A percentile compares a stretch with the other conserved stretches of the same genome.
phyloP scores from a whole-genome alignment of 2,797 vertebrate species.

The Spinus pinus region DNA sequence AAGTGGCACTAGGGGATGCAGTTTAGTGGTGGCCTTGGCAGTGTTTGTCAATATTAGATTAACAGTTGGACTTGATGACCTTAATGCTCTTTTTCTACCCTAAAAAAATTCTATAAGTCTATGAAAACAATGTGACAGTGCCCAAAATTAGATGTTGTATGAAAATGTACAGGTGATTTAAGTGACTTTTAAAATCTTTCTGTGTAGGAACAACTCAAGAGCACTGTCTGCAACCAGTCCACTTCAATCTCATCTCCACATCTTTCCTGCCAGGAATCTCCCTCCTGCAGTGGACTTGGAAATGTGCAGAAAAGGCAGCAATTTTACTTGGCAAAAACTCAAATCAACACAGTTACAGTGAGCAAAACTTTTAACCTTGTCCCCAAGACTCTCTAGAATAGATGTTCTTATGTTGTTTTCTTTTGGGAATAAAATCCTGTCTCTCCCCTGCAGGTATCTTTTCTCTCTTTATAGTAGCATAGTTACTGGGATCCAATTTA shows the following conservation, averaged over 20 bases:
- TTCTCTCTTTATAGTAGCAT: conserved; percentile 4
- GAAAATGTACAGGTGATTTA: neutral
- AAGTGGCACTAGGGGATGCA: neutral
- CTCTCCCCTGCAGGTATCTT: conserved; percentile 24
- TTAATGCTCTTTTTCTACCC: neutral
- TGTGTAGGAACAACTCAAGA: neutral
- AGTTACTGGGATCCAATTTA: neutral
- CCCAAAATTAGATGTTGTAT: neutral
- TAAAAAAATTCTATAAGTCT: neutral
- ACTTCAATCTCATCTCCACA: neutral
- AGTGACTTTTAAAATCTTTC: neutral
- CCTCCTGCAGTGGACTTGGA: neutral
- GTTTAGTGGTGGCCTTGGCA: neutral
- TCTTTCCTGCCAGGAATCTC: neutral
- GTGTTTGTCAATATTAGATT: neutral
- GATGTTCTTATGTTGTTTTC: neutral
- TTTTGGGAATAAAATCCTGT: conserved; percentile 19
- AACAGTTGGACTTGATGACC: neutral
- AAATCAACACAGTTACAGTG: neutral
- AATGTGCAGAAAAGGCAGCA: neutral
- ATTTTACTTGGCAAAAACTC: neutral
- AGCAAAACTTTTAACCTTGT: neutral
- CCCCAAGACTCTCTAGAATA: neutral
- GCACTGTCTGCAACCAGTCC: rapidly evolving
- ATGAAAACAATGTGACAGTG: neutral